These are phyloP conservation scores for Polydrusus cervinus DNA, from an alignment of 2,888 invertebrate genomes.

Conservation along the genomic window DNA sequence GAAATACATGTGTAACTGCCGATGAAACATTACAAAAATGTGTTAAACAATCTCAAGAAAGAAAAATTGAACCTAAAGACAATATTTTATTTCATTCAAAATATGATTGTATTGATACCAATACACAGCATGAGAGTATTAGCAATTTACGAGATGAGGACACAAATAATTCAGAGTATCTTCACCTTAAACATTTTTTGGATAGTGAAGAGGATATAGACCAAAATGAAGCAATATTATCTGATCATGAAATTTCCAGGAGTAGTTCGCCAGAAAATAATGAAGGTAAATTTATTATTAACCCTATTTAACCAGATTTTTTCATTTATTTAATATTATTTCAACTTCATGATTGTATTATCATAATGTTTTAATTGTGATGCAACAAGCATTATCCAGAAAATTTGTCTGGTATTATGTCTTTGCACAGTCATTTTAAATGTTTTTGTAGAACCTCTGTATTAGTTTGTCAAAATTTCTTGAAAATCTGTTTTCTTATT, in stretches of 20 bases:
- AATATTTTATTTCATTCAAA: constrained; percentile 21
- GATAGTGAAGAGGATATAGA: constrained; percentile 66
- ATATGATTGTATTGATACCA: constrained; percentile 33
- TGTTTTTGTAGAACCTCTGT: too few species aligned
- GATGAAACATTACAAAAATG: constrained; percentile 65
- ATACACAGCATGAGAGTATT: constrained; percentile 57
- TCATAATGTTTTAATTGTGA: too few species aligned
- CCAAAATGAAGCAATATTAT: constrained; percentile 60
- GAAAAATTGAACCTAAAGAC: constrained; percentile 23
- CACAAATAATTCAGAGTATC: constrained; percentile 65
- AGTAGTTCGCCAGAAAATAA: constrained; percentile 61
- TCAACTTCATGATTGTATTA: too few species aligned
- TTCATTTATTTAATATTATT: too few species aligned
- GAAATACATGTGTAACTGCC: constrained; percentile 66
- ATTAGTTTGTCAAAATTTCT: too few species aligned
- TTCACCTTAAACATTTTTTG: constrained; percentile 68
- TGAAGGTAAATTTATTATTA: constrained; percentile 39
- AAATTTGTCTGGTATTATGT: too few species aligned
- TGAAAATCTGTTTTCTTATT: too few species aligned
- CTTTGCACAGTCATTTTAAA: too few species aligned
- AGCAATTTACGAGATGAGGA: constrained; percentile 60
- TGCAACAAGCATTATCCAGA: too few species aligned
- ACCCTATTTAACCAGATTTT: neutral
- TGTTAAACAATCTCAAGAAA: constrained; percentile 37
- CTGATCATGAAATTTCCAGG: constrained; percentile 59